Conservation (phyloP, 2,797 vertebrate species). For the Spea hammondii region DNA sequence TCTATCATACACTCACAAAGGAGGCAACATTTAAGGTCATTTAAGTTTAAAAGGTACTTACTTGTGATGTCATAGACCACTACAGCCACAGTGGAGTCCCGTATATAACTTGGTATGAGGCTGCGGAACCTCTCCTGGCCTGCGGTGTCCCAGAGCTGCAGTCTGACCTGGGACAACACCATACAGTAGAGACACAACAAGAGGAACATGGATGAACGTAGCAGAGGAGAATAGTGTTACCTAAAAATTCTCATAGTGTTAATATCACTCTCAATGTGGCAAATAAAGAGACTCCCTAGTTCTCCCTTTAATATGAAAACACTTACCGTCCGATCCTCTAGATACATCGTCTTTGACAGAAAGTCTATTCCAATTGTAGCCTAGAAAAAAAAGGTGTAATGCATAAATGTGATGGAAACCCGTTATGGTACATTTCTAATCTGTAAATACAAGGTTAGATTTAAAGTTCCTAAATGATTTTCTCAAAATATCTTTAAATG, state of each 20-base stretch:
- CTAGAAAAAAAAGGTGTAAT: conserved; percentile 59
- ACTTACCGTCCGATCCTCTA: conserved; percentile 87
- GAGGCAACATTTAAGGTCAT: no score
- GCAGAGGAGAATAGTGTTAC: no score
- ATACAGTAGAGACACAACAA: neutral
- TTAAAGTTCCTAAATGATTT: no score
- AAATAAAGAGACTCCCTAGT: no score
- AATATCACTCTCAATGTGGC: no score
- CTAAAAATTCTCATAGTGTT: no score
- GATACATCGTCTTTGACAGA: conserved; percentile 88
- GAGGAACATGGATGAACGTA: neutral
- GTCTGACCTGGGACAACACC: conserved; percentile 74
- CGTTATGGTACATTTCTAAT: neutral
- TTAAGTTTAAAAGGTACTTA: conserved; percentile 61
- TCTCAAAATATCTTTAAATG: no score
- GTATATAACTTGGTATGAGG: conserved; percentile 90
- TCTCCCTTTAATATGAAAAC: neutral
- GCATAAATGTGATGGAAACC: neutral
- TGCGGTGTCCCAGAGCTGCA: conserved; percentile 91
- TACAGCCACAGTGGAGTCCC: conserved; percentile 89
- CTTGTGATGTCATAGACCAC: conserved; percentile 92
- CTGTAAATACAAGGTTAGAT: conserved; percentile 3
- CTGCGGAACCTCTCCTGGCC: conserved; percentile 89
- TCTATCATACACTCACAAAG: no score
- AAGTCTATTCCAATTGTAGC: conserved; percentile 89